Evolutionary conservation across 2,888 invertebrate species (phyloP), one percentile per base, ranked within the genome.

Genomic region (Nephrotoma flavescens): DNA sequence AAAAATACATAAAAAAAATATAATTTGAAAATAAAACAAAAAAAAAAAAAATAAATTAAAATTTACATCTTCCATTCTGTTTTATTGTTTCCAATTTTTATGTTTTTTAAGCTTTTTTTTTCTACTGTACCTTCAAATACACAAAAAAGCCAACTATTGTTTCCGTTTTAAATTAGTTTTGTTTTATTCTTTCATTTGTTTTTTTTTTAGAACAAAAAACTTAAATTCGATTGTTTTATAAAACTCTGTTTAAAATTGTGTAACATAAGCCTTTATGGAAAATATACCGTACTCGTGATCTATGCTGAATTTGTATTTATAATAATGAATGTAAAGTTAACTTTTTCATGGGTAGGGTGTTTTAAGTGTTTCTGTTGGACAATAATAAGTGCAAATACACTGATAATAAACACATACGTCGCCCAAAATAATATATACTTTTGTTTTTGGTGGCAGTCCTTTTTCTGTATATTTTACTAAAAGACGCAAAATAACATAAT

Each of bases 1-100:
- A 71, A 71, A 71, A 71, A 71, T 71, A 71, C 71, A 71, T 71
- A 71, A 71, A 71, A 71, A 71, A 71, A 71, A 71, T 71, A 71
- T 71, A 71, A 71, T 71, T 71, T 71, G 71, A 31, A 71, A 71
- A 71, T 31, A 71, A 71, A 71, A 71, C 31, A 71, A 71, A 71
- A 71, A 71, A 71, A 71, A 71, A 71, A n/a, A 71, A 71, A 71
- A 71, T 71, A 71, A 71, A 71, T 71, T 71, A 71, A 71, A 71
- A 71, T 71, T 71, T 71, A 71, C 71, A 71, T 71, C 71, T 71
- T 71, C 71, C 71, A 87, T 87, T 86, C 86, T 86, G 86, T 87
- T 86, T 86, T 84, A 87, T 87, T 86, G 86, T 86, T 71, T 42
- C 19, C 86, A 44, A 86, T 71, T 86, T 86, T 86, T 86, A 86